Conservation (phyloP, 2,797 vertebrate genomes). For the Pipistrellus kuhlii region DNA sequence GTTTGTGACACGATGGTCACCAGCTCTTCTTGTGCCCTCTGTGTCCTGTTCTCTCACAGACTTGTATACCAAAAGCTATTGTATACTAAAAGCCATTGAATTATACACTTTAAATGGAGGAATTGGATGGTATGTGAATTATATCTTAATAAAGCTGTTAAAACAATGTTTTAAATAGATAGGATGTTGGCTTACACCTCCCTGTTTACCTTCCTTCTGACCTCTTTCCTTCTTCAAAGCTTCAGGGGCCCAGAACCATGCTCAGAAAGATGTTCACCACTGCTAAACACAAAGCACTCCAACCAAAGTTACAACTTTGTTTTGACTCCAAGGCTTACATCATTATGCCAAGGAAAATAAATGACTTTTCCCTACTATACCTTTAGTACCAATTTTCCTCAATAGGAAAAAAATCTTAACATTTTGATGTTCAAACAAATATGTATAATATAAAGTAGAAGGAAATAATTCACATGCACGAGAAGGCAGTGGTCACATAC, state of each 20-base stretch:
- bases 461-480: neutral
- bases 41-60: neutral
- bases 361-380: neutral
- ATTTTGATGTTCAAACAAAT: slow-evolving; percentile 5
- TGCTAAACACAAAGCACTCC: neutral
- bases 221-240: neutral
- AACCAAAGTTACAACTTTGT: neutral
- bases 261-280: neutral
- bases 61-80: neutral
- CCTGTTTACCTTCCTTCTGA: neutral
- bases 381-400: slow-evolving; percentile 24
- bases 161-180: neutral
- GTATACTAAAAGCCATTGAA: neutral
- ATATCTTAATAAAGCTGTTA: neutral
- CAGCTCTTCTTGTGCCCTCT: neutral
- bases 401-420: slow-evolving; percentile 8
- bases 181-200: neutral
- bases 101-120: neutral
- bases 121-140: neutral
- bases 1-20: neutral
- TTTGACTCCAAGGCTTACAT: neutral
- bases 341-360: neutral
- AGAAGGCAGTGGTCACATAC: neutral
- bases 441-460: neutral
- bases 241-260: neutral